A percentile compares a stretch with the other conserved stretches of the same genome.
Conservation (phyloP, 1,140 invertebrate genomes). For the Heterodera carotae region DNA sequence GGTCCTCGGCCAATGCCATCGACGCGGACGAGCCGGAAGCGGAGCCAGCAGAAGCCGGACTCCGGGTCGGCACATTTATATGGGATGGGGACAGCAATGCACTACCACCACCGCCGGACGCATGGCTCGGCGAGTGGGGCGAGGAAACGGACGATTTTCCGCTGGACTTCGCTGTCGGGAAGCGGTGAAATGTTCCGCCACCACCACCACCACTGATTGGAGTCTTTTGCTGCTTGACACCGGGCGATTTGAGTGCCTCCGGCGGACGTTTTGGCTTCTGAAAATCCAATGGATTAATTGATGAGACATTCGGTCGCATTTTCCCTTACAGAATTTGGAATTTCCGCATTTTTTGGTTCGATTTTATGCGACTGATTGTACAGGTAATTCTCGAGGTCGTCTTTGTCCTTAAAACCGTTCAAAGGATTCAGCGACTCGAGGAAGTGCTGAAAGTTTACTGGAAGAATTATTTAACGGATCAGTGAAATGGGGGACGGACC, state of each 20-base stretch:
- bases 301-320: slow-evolving; percentile 6
- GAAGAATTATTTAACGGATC: too few species aligned
- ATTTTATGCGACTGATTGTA: slow-evolving; percentile 53
- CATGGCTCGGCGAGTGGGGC: slow-evolving; percentile 16
- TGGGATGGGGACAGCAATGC: slow-evolving; percentile 23
- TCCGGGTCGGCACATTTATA: slow-evolving; percentile 42
- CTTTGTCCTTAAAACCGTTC: slow-evolving; percentile 55
- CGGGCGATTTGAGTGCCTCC: slow-evolving; percentile 52
- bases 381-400: slow-evolving; percentile 55
- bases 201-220: slow-evolving; percentile 27
- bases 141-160: slow-evolving; percentile 21
- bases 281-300: slow-evolving; percentile 7
- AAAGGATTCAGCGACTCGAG: slow-evolving; percentile 54
- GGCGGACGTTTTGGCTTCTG: slow-evolving; percentile 48
- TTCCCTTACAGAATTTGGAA: slow-evolving; percentile 34
- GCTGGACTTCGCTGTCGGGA: neutral
- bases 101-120: neutral
- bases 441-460: slow-evolving; percentile 56
- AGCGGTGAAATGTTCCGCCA: neutral
- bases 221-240: slow-evolving; percentile 55
- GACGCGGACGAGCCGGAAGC: slow-evolving; percentile 20
- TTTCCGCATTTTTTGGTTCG: slow-evolving; percentile 53
- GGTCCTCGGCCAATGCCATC: slow-evolving; percentile 33
- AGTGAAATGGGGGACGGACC: too few species aligned
- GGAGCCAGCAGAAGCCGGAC: slow-evolving; percentile 28